Conservation (phyloP, 2,113 vertebrate genomes). For the Rhinolophus sinicus region DNA sequence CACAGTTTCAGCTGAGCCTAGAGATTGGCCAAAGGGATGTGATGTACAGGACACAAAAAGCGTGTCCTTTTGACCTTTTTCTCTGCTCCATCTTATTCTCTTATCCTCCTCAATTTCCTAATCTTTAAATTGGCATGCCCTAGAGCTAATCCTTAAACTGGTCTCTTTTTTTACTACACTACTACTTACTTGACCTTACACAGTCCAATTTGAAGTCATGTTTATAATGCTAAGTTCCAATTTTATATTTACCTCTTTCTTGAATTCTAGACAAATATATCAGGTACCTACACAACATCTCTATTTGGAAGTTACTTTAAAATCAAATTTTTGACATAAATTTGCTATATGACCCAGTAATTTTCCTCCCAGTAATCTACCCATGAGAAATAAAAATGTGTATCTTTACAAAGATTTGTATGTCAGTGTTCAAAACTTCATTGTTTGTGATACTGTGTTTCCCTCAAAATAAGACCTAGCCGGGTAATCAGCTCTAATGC, state of each 20-base stretch:
- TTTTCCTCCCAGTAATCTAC: not conserved
- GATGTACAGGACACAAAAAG: not conserved
- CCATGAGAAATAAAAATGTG: not conserved
- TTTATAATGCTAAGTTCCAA: not conserved
- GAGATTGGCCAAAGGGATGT: not conserved
- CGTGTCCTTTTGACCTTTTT: not conserved
- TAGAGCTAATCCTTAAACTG: not conserved
- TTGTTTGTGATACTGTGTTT: not conserved
- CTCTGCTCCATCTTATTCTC: not conserved
- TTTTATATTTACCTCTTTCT: not conserved
- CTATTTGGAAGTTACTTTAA: not conserved
- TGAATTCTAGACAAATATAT: not conserved
- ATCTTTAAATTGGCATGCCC: not conserved
- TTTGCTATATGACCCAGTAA: not conserved
- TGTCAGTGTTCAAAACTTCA: not conserved
- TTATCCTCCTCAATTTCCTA: not conserved
- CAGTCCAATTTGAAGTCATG: not conserved
- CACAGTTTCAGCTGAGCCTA: not conserved
- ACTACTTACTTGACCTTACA: not conserved
- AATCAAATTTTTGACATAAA: not conserved
- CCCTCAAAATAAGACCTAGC: no score
- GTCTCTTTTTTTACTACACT: not conserved
- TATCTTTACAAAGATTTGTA: not conserved
- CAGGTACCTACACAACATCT: not conserved
- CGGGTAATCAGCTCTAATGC: no score